A percentile compares a stretch with the other conserved stretches of the same genome.
Conservation (phyloP, 2,888 invertebrate genomes). For the Cheilosia variabilis region DNA sequence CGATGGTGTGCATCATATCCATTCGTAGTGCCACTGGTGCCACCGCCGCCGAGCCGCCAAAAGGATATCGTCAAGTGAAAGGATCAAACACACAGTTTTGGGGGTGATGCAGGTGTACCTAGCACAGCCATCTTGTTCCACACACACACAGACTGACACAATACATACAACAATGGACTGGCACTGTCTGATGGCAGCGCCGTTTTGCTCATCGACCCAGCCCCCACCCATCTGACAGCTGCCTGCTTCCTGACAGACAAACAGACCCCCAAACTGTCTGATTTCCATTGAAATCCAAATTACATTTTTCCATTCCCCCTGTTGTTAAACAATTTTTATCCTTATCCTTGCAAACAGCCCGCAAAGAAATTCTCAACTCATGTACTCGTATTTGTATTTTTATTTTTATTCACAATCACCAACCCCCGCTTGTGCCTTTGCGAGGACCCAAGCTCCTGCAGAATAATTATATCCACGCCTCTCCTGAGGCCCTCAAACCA, state of each 20-base stretch:
- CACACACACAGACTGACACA: slow-evolving; percentile 14
- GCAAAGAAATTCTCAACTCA: slow-evolving; percentile 35
- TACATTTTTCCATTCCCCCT: slow-evolving; percentile 4
- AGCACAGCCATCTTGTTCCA: slow-evolving; percentile 71
- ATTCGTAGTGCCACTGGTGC: slow-evolving; percentile 57
- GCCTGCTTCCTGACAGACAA: slow-evolving; percentile 69
- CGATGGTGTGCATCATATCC: slow-evolving; percentile 65
- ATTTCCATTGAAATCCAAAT: slow-evolving; percentile 31
- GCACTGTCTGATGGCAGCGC: slow-evolving; percentile 45
- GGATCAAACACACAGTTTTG: slow-evolving; percentile 66
- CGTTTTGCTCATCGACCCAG: slow-evolving; percentile 33
- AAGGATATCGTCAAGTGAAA: slow-evolving; percentile 75
- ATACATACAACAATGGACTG: slow-evolving; percentile 2
- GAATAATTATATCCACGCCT: slow-evolving; percentile 52
- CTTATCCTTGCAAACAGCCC: slow-evolving; percentile 60
- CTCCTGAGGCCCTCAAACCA: slow-evolving; percentile 63
- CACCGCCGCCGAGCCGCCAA: slow-evolving; percentile 65
- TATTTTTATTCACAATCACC: slow-evolving; percentile 10
- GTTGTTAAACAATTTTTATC: slow-evolving; percentile 61
- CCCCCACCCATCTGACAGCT: slow-evolving; percentile 42
- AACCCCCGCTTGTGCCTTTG: neutral
- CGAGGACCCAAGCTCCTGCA: slow-evolving; percentile 46
- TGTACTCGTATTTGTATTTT: slow-evolving; percentile 16
- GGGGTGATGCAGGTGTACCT: slow-evolving; percentile 64
- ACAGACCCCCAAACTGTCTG: slow-evolving; percentile 66